phyloP scores from a whole-genome alignment of 2,888 invertebrate genomes.

The Adineta ricciae region DNA sequence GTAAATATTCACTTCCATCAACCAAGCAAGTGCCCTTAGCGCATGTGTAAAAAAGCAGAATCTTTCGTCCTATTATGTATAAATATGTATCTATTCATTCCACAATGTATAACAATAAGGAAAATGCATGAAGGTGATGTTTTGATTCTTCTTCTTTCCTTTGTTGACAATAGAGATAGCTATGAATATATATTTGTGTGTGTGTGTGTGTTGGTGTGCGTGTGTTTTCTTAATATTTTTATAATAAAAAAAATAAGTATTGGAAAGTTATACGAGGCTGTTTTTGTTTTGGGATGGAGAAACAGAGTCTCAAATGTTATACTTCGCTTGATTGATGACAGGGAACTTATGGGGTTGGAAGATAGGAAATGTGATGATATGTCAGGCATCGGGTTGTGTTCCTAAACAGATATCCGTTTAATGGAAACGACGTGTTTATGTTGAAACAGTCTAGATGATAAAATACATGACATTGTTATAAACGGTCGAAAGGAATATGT shows the following conservation, averaged over 20 bases:
- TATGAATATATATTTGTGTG: background rate
- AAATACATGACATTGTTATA: background rate
- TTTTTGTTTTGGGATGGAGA: background rate
- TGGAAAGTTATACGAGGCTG: background rate
- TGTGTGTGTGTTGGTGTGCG: no score
- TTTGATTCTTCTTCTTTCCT: background rate
- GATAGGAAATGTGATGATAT: background rate
- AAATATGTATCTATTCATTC: background rate
- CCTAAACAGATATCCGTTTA: background rate
- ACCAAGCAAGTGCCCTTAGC: background rate
- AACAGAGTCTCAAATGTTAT: background rate
- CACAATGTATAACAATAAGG: background rate
- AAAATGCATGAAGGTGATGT: background rate
- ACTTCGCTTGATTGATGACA: background rate
- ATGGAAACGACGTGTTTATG: background rate
- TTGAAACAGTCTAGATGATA: background rate
- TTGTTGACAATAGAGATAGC: background rate
- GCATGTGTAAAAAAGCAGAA: background rate
- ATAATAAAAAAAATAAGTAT: background rate
- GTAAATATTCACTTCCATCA: constrained; percentile 9
- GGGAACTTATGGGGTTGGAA: background rate
- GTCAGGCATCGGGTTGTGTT: background rate
- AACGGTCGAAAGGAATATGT: background rate
- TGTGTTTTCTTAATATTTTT: background rate
- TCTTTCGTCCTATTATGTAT: no score